Percentiles rank a stretch among this genome's conserved stretches.
Evolutionary conservation across 1,140 invertebrate species (phyloP).

Genomic region (Drosophila pandora): DNA sequence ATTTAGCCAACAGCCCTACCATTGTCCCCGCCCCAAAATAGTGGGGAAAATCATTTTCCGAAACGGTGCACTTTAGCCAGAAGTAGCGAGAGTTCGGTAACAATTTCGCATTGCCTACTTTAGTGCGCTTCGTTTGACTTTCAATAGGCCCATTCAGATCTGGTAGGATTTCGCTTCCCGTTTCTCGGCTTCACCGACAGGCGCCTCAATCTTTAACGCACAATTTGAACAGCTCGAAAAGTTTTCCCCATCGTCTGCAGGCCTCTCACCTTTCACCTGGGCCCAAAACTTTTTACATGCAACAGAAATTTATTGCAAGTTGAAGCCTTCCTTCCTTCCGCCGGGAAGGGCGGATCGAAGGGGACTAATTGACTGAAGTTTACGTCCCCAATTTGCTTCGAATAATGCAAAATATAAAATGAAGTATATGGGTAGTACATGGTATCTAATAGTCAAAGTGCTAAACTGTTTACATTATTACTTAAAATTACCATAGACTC

Average conservation of each 20-base stretch:
- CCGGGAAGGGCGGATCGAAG: neutral
- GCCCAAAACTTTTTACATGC: slow-evolving; percentile 66
- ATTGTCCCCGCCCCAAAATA: neutral
- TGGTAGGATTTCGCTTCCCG: neutral
- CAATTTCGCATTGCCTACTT: slow-evolving; percentile 65
- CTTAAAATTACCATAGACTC: too few relatives aligned
- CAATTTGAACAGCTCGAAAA: slow-evolving; percentile 73
- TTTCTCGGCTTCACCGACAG: neutral
- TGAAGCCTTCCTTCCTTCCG: slow-evolving; percentile 3
- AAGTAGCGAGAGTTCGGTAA: slow-evolving; percentile 25
- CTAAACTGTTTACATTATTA: too few relatives aligned
- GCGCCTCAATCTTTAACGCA: slow-evolving; percentile 72
- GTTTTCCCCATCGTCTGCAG: slow-evolving; percentile 49
- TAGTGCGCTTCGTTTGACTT: slow-evolving; percentile 70
- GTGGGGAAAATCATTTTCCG: slow-evolving; percentile 54
- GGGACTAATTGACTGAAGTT: neutral
- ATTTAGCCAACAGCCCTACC: slow-evolving; percentile 3
- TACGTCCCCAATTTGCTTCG: neutral
- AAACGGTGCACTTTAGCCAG: slow-evolving; percentile 47
- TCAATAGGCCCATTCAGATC: slow-evolving; percentile 64
- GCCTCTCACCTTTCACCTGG: neutral
- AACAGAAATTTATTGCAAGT: slow-evolving; percentile 61
- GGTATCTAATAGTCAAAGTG: neutral
- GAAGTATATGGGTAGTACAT: neutral
- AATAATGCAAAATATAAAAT: neutral